These are phyloP conservation scores for Zophobas morio DNA, from an alignment of 1,140 invertebrate species.

Conservation along the genomic window DNA sequence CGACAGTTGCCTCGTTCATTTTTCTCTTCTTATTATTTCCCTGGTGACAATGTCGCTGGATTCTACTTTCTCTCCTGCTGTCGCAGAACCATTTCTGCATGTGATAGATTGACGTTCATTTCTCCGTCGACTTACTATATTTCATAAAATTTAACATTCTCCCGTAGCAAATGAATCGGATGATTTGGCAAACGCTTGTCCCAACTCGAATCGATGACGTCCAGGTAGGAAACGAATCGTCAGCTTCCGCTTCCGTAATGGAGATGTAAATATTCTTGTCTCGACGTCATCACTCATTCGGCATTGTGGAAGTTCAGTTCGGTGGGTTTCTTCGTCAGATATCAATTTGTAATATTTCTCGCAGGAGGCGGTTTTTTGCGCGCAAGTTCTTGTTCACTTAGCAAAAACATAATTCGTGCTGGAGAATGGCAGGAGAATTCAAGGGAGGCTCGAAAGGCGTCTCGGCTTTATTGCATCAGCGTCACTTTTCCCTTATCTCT, in stretches of 20 bases:
- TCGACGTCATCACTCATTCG: conserved; percentile 10
- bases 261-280: not conserved
- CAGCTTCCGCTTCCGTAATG: not conserved
- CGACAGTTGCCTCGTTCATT: conserved; percentile 59
- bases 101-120: conserved; percentile 61
- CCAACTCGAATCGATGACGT: conserved; percentile 4
- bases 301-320: conserved; percentile 12
- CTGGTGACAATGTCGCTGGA: conserved; percentile 61
- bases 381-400: conserved; percentile 30
- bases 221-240: not conserved
- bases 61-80: conserved; percentile 58
- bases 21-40: conserved; percentile 63
- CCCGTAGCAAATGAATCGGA: conserved; percentile 47
- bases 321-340: conserved; percentile 26
- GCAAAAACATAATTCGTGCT: conserved; percentile 51
- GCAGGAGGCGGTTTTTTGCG: conserved; percentile 31
- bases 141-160: conserved; percentile 54
- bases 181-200: conserved; percentile 13
- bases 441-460: conserved; percentile 39
- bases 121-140: conserved; percentile 52
- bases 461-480: conserved; percentile 53
- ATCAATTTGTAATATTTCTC: conserved; percentile 49
- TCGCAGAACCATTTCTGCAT: conserved; percentile 54
- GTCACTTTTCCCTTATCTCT: conserved; percentile 54
- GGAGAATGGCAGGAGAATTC: conserved; percentile 27